Evolutionary conservation across 37 sponge, comb jelly and placozoan genomes (phyloP).

Genomic region (Spongilla lacustris): DNA sequence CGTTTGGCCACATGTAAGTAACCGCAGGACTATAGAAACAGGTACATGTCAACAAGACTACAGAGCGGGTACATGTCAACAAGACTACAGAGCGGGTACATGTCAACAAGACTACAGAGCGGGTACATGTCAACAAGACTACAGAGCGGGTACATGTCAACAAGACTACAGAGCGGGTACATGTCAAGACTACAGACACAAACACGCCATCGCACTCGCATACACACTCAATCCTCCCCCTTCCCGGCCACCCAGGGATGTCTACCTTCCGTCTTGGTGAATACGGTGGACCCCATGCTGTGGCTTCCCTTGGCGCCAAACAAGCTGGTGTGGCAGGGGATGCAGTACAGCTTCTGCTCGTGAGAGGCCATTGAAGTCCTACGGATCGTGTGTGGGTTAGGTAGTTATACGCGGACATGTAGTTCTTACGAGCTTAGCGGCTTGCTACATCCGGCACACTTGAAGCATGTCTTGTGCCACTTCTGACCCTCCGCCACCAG

Average conservation of each 20-base stretch:
- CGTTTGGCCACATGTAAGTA: too few relatives aligned
- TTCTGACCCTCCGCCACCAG: slow-evolving; percentile 76
- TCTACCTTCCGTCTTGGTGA: slow-evolving; percentile 27
- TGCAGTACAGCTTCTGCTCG: slow-evolving; percentile 59
- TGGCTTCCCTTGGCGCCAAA: slow-evolving; percentile 64
- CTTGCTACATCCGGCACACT: slow-evolving; percentile 83
- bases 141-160: too few relatives aligned
- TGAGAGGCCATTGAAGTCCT: slow-evolving; percentile 23
- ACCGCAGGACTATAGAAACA: too few relatives aligned
- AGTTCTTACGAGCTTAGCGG: slow-evolving; percentile 55
- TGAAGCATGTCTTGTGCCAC: slow-evolving; percentile 89
- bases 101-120: too few relatives aligned
- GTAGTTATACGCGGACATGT: background rate
- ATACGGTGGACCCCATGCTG: background rate
- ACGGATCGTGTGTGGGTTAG: background rate
- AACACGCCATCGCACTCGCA: too few relatives aligned
- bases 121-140: too few relatives aligned
- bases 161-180: too few relatives aligned
- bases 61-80: too few relatives aligned
- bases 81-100: too few relatives aligned
- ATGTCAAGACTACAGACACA: too few relatives aligned
- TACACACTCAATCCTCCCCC: too few relatives aligned
- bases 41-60: too few relatives aligned
- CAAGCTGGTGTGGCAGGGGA: slow-evolving; percentile 58
- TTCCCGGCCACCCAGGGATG: background rate